These are phyloP conservation scores for Lamellibrachia columna DNA, from an alignment of 2,888 invertebrate genomes.

Conservation along the genomic window DNA sequence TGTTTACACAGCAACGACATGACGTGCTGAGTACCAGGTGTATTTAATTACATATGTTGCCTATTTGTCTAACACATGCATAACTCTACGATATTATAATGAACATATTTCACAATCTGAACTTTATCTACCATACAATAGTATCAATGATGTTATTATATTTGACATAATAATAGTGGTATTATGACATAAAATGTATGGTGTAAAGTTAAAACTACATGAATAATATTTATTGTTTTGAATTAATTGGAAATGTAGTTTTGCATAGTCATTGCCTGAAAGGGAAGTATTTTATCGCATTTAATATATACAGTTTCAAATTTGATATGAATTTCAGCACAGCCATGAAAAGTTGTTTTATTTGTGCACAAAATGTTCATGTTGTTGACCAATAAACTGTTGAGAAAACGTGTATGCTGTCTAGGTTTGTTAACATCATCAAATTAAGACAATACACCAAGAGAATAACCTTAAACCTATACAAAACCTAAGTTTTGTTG, in stretches of 20 bases:
- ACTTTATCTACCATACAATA: neutral
- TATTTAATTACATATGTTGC: neutral
- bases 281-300: neutral
- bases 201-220: neutral
- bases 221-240: neutral
- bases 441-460: neutral
- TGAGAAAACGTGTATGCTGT: neutral
- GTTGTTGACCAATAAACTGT: constrained; percentile 3
- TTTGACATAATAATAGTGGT: neutral
- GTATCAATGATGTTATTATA: neutral
- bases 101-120: neutral
- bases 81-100: neutral
- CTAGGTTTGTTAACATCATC: neutral
- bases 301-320: neutral
- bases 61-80: neutral
- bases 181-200: neutral
- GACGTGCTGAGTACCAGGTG: neutral
- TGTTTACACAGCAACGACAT: neutral
- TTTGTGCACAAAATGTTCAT: neutral
- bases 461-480: no score
- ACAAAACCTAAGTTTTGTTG: no score
- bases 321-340: neutral
- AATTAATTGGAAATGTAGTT: neutral
- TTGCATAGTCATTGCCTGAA: no score
- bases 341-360: neutral